These are phyloP conservation scores for Dicaeum eximium DNA, from an alignment of 2,113 vertebrate genomes.

Conservation along the genomic window DNA sequence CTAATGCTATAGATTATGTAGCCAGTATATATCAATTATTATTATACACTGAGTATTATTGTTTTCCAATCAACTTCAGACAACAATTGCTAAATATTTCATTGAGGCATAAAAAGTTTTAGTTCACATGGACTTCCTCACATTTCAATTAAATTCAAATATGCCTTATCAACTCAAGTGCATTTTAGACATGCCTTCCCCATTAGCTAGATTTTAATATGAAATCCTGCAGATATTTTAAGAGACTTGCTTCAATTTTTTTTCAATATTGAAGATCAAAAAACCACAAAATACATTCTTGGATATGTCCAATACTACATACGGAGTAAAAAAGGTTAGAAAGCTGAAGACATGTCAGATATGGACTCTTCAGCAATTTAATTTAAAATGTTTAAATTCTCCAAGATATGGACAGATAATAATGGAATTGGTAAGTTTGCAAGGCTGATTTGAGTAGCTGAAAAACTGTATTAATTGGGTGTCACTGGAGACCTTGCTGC, in stretches of 20 bases:
- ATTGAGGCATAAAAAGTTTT: neutral
- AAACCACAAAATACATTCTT: neutral
- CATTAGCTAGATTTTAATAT: neutral
- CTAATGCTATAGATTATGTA: neutral
- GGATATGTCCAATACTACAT: neutral
- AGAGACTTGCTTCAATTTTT: neutral
- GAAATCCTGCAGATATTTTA: neutral
- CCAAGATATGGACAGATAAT: neutral
- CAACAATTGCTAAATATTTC: neutral
- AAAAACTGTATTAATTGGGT: neutral
- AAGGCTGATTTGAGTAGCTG: neutral
- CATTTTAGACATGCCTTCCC: neutral
- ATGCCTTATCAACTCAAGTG: neutral
- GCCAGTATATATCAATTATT: neutral
- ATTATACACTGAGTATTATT: neutral
- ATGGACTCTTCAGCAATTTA: neutral
- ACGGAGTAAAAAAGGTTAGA: neutral
- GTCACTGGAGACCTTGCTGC: neutral
- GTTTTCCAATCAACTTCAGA: neutral
- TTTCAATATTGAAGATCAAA: neutral
- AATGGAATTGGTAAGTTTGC: neutral
- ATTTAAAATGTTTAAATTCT: neutral
- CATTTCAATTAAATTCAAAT: neutral
- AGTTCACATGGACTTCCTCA: neutral
- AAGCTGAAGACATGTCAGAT: neutral